Base-by-base conservation (phyloP, 2,113 vertebrate genomes). In the Pseudorhombus dupliciocellatus region DNA sequence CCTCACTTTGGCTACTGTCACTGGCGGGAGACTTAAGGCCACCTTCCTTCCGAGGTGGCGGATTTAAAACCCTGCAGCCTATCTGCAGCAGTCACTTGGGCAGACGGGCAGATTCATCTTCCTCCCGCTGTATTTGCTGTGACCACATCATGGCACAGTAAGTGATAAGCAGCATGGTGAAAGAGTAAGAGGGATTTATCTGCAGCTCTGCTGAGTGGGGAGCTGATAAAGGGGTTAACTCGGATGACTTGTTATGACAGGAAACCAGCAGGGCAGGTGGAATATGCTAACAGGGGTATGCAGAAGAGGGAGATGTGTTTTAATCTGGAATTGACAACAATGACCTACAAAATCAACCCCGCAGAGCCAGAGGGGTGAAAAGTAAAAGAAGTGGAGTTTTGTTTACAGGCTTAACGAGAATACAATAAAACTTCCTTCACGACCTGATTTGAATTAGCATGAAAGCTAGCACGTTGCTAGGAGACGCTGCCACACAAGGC, bases 231-330 rank as follows among this genome's bases (percentile, higher is more conserved):
- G 68, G 80, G 58, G 69, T 25, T 42, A 81, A 86, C 84, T 64
- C 83, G 71, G 81, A 86, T 85, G 86, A 84, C 86, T 87, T 81
- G 84, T 88, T 85, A 75, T 86, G 88, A 90, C 90, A 80, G 89
- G 18, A 83, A 87, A 79, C 70, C 77, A 66, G 70, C 50, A 63
- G 28, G 70, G 54, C 77, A 59, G 1, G 37, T 53, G 50, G 69
- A 70, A 57, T 78, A 70, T 69, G 66, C 61, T 71, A 52, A 65
- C 75, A 71, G 85, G 66, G 60, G 69, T 77, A 79, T 83, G 83
- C 70, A 74, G 79, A 84, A 21, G 25, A 75, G 37, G 51, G 37
- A 50, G 26, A 44, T 4, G 6, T 40, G 18, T 66, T 80, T 78
- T 79, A 73, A 85, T 78, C 71, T 66, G 54, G 42, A 73, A 80